Conservation (phyloP, 1,140 invertebrate species). For the Drosophila pectinifera region DNA sequence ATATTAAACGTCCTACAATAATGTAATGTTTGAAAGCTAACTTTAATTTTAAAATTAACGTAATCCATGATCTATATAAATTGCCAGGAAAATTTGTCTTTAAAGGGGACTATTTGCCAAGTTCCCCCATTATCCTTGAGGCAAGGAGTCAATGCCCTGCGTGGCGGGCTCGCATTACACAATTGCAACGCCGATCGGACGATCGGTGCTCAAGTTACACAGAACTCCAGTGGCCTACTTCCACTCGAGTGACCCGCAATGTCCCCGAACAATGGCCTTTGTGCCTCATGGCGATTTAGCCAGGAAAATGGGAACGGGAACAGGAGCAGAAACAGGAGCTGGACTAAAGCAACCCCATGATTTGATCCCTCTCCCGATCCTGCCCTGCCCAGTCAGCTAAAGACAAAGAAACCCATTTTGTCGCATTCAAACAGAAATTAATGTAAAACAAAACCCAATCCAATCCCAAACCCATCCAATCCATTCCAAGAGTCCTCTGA, state of each 20-base stretch:
- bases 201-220: constrained; percentile 62
- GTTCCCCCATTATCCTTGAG: constrained; percentile 71
- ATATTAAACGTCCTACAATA: too few relatives aligned
- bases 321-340: constrained; percentile 24
- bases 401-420: constrained; percentile 80
- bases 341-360: constrained; percentile 44
- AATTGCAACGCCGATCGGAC: constrained; percentile 57
- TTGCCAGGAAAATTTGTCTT: neutral
- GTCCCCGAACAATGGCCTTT: constrained; percentile 68
- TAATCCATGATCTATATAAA: too few relatives aligned
- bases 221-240: constrained; percentile 80
- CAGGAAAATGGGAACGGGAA: neutral
- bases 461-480: constrained; percentile 29
- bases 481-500: constrained; percentile 14
- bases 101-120: neutral
- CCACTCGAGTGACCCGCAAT: constrained; percentile 71
- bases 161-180: constrained; percentile 65
- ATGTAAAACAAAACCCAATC: constrained; percentile 71
- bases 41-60: neutral
- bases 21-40: too few relatives aligned
- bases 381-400: constrained; percentile 60
- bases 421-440: constrained; percentile 75
- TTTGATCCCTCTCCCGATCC: constrained; percentile 48
- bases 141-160: constrained; percentile 70
- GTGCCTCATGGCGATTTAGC: constrained; percentile 35